phyloP scores from a whole-genome alignment of 2,888 invertebrate genomes.

The Philereme transversata region DNA sequence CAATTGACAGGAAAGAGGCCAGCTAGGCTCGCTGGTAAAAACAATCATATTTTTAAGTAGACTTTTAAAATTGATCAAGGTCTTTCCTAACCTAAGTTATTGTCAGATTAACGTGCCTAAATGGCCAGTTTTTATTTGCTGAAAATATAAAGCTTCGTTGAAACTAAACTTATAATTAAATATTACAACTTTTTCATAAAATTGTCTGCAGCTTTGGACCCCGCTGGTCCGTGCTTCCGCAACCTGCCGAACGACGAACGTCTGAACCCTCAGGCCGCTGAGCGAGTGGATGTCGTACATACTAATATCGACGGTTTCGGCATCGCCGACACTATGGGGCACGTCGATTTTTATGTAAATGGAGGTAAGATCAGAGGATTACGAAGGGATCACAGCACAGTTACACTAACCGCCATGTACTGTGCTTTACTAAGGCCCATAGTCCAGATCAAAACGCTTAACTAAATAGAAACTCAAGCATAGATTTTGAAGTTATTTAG shows the following conservation, averaged over 20 bases:
- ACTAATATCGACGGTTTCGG: constrained; percentile 77
- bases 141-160: too few species aligned
- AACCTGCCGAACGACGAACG: constrained; percentile 57
- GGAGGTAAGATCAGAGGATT: constrained; percentile 54
- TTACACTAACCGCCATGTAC: too few species aligned
- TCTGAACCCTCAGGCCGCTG: constrained; percentile 59
- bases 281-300: constrained; percentile 66
- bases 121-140: too few species aligned
- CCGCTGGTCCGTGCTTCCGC: constrained; percentile 77
- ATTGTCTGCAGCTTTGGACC: constrained; percentile 59
- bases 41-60: not conserved
- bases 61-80: too few species aligned
- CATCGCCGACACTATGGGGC: constrained; percentile 65
- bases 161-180: not conserved
- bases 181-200: not conserved
- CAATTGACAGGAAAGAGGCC: constrained; percentile 61
- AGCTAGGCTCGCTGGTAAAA: constrained; percentile 58
- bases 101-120: too few species aligned
- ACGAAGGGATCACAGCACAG: too few species aligned
- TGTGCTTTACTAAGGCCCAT: too few species aligned
- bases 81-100: too few species aligned
- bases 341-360: constrained; percentile 74
- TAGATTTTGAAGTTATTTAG: too few species aligned
- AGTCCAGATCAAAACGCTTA: too few species aligned
- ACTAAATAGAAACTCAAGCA: too few species aligned